Percentiles rank a stretch among this genome's conserved stretches.
Evolutionary conservation across 1,140 invertebrate genomes (phyloP).

Genomic region (Capitella teleta): DNA sequence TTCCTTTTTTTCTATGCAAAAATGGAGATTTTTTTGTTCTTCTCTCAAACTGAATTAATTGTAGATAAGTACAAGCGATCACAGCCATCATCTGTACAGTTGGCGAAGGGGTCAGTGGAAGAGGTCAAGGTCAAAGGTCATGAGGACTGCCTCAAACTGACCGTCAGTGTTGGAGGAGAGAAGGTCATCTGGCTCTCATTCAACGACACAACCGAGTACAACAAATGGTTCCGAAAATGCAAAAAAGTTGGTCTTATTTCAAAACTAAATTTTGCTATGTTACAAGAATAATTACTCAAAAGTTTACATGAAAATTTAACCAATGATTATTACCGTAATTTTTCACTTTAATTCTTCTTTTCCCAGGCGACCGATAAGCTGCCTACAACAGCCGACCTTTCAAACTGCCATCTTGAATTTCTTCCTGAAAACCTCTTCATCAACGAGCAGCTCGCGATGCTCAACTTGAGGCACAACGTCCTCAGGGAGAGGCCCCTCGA

Average conservation of each 20-base stretch:
- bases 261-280: no score
- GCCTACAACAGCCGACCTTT: conserved; percentile 38
- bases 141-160: conserved; percentile 30
- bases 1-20: no score
- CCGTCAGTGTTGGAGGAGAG: conserved; percentile 28
- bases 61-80: conserved; percentile 28
- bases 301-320: no score
- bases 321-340: no score
- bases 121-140: conserved; percentile 35
- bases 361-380: conserved; percentile 37
- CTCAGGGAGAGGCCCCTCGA: conserved; percentile 36
- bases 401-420: conserved; percentile 40
- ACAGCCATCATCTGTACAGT: conserved; percentile 25
- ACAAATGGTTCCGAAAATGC: conserved; percentile 32
- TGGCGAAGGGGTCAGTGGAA: conserved; percentile 37
- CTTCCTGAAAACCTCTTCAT: conserved; percentile 40
- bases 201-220: conserved; percentile 23
- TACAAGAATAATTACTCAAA: no score
- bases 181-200: conserved; percentile 36
- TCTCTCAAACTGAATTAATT: conserved; percentile 7
- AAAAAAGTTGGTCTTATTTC: conserved; percentile 37
- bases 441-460: conserved; percentile 33
- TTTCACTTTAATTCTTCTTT: not conserved
- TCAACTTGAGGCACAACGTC: conserved; percentile 38
- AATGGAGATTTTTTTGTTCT: no score